These are phyloP conservation scores for Aphelinus atriplicis DNA, from an alignment of 1,140 invertebrate species.

Conservation along the genomic window DNA sequence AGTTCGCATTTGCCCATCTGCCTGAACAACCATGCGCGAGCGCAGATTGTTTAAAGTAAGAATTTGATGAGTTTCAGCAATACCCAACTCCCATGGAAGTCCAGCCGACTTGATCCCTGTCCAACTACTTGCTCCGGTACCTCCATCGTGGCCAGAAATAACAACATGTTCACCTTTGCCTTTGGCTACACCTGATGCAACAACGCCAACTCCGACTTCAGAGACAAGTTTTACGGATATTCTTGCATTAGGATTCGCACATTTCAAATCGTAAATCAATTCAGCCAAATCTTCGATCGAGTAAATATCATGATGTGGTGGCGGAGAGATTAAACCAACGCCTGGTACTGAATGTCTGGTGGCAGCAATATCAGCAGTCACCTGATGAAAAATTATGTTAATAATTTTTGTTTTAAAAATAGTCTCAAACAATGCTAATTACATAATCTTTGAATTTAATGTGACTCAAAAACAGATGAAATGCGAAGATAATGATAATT, in stretches of 20 bases:
- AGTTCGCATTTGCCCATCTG: constrained; percentile 93
- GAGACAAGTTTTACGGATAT: constrained; percentile 99
- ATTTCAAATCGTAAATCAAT: constrained; percentile 98
- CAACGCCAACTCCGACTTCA: constrained; percentile 97
- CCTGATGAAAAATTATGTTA: constrained; percentile 56
- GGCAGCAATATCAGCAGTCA: constrained; percentile 93
- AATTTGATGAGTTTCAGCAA: constrained; percentile 97
- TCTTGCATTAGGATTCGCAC: constrained; percentile 93
- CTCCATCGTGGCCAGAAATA: constrained; percentile 98
- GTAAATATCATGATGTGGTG: constrained; percentile 99
- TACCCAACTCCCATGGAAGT: constrained; percentile 96
- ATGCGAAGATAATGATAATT: background rate
- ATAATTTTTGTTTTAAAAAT: too few species aligned
- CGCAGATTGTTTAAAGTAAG: constrained; percentile 95
- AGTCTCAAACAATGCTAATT: too few species aligned
- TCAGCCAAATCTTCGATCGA: constrained; percentile 99
- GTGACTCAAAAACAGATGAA: too few species aligned
- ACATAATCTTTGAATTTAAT: too few species aligned
- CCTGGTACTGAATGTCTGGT: constrained; percentile 96
- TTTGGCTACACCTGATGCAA: constrained; percentile 97
- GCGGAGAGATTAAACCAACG: constrained; percentile 98
- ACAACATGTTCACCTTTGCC: constrained; percentile 99
- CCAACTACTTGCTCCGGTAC: constrained; percentile 97
- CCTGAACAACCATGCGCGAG: constrained; percentile 93
- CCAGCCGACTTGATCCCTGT: constrained; percentile 96